Conservation (phyloP, 2,113 vertebrate species). For the Colinus virginianus region DNA sequence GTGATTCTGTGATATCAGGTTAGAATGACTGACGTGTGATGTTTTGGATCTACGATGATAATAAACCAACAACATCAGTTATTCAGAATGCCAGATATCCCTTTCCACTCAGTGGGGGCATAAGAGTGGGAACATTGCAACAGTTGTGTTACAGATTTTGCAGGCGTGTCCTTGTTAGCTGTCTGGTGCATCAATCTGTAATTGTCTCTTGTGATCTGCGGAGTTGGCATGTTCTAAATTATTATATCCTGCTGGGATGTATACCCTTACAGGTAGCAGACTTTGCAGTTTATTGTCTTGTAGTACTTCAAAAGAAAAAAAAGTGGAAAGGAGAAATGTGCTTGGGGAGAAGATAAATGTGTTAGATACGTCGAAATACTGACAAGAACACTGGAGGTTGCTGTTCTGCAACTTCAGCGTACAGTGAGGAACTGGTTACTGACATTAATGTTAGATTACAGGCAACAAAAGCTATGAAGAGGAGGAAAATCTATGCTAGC, state of each 20-base stretch:
- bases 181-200: neutral
- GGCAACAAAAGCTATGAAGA: neutral
- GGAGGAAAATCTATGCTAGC: neutral
- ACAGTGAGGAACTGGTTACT: neutral
- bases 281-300: neutral
- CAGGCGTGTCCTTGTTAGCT: neutral
- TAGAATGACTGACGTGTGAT: neutral
- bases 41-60: neutral
- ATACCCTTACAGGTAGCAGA: neutral
- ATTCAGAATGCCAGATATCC: neutral
- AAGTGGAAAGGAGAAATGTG: neutral
- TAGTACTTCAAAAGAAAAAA: neutral
- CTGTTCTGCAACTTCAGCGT: neutral
- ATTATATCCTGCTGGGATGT: neutral
- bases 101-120: neutral
- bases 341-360: neutral
- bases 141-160: neutral
- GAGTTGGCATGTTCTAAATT: neutral
- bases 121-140: neutral
- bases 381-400: neutral
- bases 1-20: neutral
- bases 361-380: neutral
- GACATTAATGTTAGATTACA: neutral
- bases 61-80: neutral
- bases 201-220: neutral